Conservation (phyloP, 2,888 invertebrate species). For the Mesochorus sp. region DNA sequence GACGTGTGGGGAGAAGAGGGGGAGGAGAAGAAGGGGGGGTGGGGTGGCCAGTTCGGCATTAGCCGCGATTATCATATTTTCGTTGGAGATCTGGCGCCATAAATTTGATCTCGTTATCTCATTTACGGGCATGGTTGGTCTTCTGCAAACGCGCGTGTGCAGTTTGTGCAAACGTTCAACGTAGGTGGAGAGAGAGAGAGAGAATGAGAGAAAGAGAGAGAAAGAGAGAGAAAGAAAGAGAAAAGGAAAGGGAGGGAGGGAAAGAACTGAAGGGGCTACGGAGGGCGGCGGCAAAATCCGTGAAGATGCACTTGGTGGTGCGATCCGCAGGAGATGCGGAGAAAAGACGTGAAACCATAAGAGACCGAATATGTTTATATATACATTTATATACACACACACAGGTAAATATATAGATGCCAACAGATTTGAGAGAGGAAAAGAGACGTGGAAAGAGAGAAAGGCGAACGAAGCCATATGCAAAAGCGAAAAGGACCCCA, state of each 20-base stretch:
- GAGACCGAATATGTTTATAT: background rate
- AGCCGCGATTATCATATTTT: constrained; percentile 81
- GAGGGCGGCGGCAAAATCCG: constrained; percentile 17
- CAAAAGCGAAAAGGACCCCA: constrained; percentile 54
- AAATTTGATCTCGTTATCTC: constrained; percentile 83
- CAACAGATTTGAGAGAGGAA: constrained; percentile 36
- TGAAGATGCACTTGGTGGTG: constrained; percentile 29
- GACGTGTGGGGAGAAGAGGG: background rate
- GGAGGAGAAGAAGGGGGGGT: too few species aligned
- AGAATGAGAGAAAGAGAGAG: constrained; percentile 9
- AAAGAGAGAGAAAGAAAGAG: too few species aligned
- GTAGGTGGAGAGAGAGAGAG: constrained; percentile 8
- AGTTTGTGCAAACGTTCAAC: constrained; percentile 66
- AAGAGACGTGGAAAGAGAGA: constrained; percentile 53
- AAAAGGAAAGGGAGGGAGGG: too few species aligned
- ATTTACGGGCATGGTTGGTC: constrained; percentile 73
- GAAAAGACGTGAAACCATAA: constrained; percentile 41
- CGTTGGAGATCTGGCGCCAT: constrained; percentile 79
- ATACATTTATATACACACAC: background rate
- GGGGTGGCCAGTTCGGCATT: constrained; percentile 75
- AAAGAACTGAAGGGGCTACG: constrained; percentile 19
- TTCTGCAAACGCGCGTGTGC: constrained; percentile 42
- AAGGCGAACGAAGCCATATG: constrained; percentile 66
- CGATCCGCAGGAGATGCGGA: constrained; percentile 22
- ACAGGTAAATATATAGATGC: constrained; percentile 9